Evolutionary conservation across 2,888 invertebrate species (phyloP).

Genomic region (Acleris laterana): DNA sequence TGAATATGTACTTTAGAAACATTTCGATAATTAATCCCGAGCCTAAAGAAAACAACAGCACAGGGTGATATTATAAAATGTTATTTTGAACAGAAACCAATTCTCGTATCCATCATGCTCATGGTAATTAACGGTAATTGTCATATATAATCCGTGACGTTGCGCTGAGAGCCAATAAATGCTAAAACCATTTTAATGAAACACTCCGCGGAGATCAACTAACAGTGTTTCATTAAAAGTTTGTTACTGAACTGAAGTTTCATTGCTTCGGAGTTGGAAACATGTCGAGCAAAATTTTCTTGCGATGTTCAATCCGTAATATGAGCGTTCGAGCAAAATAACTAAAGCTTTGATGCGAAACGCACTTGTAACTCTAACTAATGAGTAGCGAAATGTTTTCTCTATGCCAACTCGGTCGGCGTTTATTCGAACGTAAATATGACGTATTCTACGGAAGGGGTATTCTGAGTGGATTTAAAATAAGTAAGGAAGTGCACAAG

Average conservation of each 20-base stretch:
- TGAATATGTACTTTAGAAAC: no score
- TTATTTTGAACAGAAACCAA: no score
- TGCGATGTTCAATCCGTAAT: constrained; percentile 61
- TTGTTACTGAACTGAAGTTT: constrained; percentile 68
- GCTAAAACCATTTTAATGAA: constrained; percentile 42
- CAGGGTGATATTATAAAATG: no score
- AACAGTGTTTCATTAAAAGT: constrained; percentile 79
- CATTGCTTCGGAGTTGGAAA: constrained; percentile 67
- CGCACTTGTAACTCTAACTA: constrained; percentile 38
- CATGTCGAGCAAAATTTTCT: constrained; percentile 67
- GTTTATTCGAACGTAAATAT: neutral
- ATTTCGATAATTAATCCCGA: no score
- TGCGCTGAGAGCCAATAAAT: no score
- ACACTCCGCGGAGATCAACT: constrained; percentile 57
- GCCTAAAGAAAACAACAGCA: no score
- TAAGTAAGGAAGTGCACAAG: no score
- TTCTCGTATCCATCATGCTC: no score
- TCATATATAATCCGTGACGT: no score
- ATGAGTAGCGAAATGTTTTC: constrained; percentile 33
- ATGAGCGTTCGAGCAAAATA: constrained; percentile 45
- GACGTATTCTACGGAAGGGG: neutral
- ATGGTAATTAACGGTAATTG: no score
- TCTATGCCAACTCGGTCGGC: constrained; percentile 15
- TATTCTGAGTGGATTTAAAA: no score
- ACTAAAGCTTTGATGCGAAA: constrained; percentile 44